These are phyloP conservation scores for Noctua comes DNA, from an alignment of 2,888 invertebrate genomes.

Conservation along the genomic window DNA sequence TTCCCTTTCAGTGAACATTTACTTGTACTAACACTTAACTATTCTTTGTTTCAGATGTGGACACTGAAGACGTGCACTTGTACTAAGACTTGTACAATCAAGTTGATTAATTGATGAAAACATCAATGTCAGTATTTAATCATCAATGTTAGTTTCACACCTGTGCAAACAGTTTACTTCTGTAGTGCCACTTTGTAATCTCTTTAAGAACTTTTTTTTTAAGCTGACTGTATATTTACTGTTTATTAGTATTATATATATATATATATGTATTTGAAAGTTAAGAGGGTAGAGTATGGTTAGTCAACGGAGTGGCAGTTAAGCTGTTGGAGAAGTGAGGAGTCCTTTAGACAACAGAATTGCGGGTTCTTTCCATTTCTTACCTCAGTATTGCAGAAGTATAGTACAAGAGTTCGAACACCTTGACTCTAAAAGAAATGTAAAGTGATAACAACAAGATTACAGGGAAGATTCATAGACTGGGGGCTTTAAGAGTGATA, in stretches of 20 bases:
- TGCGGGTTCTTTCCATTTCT: conserved; percentile 35
- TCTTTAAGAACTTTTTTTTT: neutral
- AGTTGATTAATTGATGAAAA: conserved; percentile 13
- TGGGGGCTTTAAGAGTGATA: conserved; percentile 25
- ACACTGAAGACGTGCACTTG: conserved; percentile 8
- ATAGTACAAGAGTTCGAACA: neutral
- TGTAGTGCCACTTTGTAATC: conserved; percentile 22
- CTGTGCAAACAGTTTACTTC: conserved; percentile 2
- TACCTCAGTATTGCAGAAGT: conserved; percentile 38
- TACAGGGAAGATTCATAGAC: conserved; percentile 50
- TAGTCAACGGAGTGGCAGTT: conserved; percentile 17
- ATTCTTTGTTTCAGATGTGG: conserved; percentile 39
- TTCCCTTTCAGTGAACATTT: neutral
- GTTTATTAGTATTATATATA: conserved; percentile 6
- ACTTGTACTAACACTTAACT: neutral
- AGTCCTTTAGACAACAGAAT: neutral
- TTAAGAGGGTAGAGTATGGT: conserved; percentile 29
- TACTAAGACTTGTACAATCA: conserved; percentile 18
- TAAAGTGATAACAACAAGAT: conserved; percentile 40
- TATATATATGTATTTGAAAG: conserved; percentile 26
- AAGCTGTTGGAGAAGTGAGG: conserved; percentile 8
- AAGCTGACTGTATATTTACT: conserved; percentile 6
- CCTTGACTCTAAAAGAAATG: conserved; percentile 5
- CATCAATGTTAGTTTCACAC: neutral
- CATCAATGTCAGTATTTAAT: conserved; percentile 33